Evolutionary conservation across 2,797 vertebrate genomes (phyloP).

Genomic region (Triplophysa yarkandensis): DNA sequence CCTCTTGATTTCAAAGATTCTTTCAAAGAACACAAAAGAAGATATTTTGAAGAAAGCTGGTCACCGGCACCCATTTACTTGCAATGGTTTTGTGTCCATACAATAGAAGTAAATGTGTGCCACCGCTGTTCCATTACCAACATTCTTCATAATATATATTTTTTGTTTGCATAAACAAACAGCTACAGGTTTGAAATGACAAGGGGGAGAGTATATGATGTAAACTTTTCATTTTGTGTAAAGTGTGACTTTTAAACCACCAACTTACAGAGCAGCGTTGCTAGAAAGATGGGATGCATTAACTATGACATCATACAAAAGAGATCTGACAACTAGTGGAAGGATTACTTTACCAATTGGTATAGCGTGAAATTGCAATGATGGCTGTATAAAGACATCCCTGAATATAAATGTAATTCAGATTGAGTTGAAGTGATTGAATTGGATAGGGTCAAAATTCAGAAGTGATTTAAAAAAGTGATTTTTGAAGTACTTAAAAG

Average conservation of each 20-base stretch:
- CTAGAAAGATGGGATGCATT: not conserved
- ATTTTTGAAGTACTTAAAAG: not conserved
- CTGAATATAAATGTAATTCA: conserved; percentile 8
- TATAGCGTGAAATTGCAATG: not conserved
- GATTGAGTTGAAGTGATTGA: not conserved
- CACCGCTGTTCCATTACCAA: too few species aligned
- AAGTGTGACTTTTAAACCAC: not conserved
- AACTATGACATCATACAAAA: conserved; percentile 18
- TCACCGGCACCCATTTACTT: too few species aligned
- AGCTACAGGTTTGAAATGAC: too few species aligned
- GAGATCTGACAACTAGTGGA: not conserved
- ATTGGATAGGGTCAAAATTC: conserved; percentile 4
- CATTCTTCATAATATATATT: too few species aligned
- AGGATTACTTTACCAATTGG: not conserved
- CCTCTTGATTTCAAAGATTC: too few species aligned
- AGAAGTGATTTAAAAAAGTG: not conserved
- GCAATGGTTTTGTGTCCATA: too few species aligned
- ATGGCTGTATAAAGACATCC: not conserved
- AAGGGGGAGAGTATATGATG: too few species aligned
- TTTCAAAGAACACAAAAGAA: too few species aligned
- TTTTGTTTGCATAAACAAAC: too few species aligned
- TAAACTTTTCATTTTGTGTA: not conserved
- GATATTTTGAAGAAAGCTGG: too few species aligned
- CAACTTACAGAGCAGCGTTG: not conserved
- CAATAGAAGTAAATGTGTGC: too few species aligned